Evolutionary conservation across 2,888 invertebrate genomes (phyloP), one percentile per base, ranked within the genome.

Genomic region (Cacoxenus indagator): DNA sequence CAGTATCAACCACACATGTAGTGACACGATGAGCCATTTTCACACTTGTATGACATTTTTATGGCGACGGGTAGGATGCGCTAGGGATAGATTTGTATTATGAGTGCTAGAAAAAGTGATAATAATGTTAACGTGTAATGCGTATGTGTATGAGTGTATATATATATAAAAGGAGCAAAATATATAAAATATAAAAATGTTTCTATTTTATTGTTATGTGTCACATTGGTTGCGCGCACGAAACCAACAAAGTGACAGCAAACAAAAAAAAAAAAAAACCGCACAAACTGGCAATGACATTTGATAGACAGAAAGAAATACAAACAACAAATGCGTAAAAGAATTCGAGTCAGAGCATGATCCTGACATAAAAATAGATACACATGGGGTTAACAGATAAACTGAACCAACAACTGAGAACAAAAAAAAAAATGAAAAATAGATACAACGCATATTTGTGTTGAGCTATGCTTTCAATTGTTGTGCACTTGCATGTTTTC

Each of bases 11-110:
- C 31, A 62, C 51, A 61, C 51, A 43, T 62, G 65, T 59, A 72
- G 76, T 81, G 82, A 80, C 74, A 83, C 73, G 78, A 79, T 83
- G 82, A 83, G 80, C 78, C 82, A 81, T 81, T 83, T 81, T 74
- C 79, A 75, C 80, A 81, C 83, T 83, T 83, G 71, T 73, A 74
- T 70, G 74, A 76, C 75, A 81, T 75, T 77, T 82, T 80, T 82
- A 83, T 79, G 76, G 74, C 67, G 69, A 37, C 37, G 37, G 9
- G 37, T 37, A 14, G 37, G 37, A 8, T 8, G 37, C 37, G 37
- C 0, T 51, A 37, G 24, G 19, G 37, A 57, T 26, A 27, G 4
- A n/a, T n/a, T 27, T 27, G 17, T 14, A 54, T 3, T 4, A 57
- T n/a, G 8, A 57, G n/a, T n/a, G n/a, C n/a, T n/a, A 57, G 4